Conservation (phyloP, 2,888 invertebrate genomes). For the Linyphia triangularis region DNA sequence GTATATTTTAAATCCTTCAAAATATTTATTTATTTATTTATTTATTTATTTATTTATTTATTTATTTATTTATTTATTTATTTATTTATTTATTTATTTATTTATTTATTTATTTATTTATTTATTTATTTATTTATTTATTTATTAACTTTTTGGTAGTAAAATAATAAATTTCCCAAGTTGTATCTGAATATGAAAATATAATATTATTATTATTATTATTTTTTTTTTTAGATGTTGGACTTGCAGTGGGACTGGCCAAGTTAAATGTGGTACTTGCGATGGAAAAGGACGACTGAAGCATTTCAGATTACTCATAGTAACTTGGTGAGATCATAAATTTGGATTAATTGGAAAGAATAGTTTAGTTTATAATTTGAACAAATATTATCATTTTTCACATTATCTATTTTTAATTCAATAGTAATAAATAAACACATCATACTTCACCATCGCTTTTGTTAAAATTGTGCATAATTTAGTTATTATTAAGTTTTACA, state of each 20-base stretch:
- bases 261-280: slow-evolving; percentile 51
- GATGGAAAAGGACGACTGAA: slow-evolving; percentile 46
- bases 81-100: no score
- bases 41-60: no score
- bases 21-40: no score
- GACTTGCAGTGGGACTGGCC: slow-evolving; percentile 55
- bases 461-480: no score
- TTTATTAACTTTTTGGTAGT: background rate
- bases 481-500: no score
- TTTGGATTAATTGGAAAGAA: no score
- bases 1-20: no score
- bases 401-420: background rate
- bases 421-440: no score
- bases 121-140: background rate
- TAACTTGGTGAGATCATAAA: slow-evolving; percentile 69
- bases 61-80: no score
- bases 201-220: background rate
- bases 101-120: no score
- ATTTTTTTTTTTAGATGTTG: slow-evolving; percentile 37
- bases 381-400: background rate
- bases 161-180: background rate
- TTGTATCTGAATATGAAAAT: background rate
- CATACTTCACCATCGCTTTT: no score
- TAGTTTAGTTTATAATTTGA: background rate
- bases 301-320: slow-evolving; percentile 26